Evolutionary conservation across 1,140 invertebrate genomes (phyloP).

Genomic region (Meloidogyne hapla): DNA sequence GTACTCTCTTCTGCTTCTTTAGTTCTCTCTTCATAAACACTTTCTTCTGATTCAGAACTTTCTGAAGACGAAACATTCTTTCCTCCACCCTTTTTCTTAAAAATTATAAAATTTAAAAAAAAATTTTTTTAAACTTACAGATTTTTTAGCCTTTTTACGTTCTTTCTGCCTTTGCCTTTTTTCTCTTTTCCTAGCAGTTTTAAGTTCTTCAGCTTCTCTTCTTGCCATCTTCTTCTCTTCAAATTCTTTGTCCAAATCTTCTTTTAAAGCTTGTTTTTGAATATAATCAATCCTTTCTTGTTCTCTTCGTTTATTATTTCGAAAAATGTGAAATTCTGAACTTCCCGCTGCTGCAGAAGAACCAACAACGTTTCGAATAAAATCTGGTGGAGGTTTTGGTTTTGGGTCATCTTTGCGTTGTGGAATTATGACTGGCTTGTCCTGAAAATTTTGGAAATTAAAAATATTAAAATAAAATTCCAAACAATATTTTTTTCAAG

Average conservation of each 20-base stretch:
- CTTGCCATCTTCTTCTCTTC: constrained; percentile 35
- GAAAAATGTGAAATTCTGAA: constrained; percentile 60
- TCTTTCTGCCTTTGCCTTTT: constrained; percentile 41
- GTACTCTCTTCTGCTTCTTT: neutral
- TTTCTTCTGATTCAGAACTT: neutral
- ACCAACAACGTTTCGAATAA: constrained; percentile 51
- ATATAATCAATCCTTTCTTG: constrained; percentile 56
- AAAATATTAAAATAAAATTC: constrained; percentile 14
- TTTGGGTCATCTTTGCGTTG: constrained; percentile 34
- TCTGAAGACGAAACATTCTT: neutral
- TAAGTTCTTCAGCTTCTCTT: constrained; percentile 37
- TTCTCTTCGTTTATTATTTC: constrained; percentile 58
- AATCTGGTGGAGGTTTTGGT: constrained; percentile 43
- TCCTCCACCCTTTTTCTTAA: neutral
- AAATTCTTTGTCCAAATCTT: constrained; percentile 55
- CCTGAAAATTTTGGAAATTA: constrained; percentile 22
- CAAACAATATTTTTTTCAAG: constrained; percentile 44
- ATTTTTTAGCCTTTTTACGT: constrained; percentile 32
- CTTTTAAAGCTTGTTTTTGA: constrained; percentile 47
- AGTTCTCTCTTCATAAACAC: neutral
- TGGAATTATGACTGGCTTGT: constrained; percentile 39
- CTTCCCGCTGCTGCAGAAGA: constrained; percentile 61
- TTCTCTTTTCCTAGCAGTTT: constrained; percentile 38
- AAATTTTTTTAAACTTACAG: neutral
- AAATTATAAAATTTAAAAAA: neutral